phyloP scores from a whole-genome alignment of 2,888 invertebrate species.

The Miltochrista miniata region DNA sequence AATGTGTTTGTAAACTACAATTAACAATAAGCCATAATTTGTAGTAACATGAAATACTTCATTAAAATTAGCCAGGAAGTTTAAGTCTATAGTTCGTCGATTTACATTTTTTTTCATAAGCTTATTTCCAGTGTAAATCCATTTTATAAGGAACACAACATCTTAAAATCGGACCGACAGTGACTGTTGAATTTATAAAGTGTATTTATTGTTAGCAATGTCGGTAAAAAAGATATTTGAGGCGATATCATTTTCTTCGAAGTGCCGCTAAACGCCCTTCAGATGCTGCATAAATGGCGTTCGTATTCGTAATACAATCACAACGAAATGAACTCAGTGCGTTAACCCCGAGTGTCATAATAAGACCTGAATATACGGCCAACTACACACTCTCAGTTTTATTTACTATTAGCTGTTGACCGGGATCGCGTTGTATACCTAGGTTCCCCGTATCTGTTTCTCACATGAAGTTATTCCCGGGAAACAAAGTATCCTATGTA shows the following conservation, averaged over 20 bases:
- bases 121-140: conserved; percentile 8
- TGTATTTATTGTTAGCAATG: not conserved
- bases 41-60: conserved; percentile 25
- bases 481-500: too few species aligned
- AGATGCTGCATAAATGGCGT: conserved; percentile 14
- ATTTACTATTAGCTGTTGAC: too few species aligned
- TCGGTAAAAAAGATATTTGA: not conserved
- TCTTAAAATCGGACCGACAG: not conserved
- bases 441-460: too few species aligned
- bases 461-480: too few species aligned
- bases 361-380: conserved; percentile 27
- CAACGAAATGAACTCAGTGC: conserved; percentile 35
- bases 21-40: conserved; percentile 11
- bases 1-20: conserved; percentile 1
- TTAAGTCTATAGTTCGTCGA: too few species aligned
- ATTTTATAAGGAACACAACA: not conserved
- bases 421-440: too few species aligned
- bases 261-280: conserved; percentile 29
- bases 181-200: not conserved
- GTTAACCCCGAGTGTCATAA: conserved; percentile 30
- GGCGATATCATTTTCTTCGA: conserved; percentile 10
- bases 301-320: conserved; percentile 30
- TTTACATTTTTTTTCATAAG: conserved; percentile 21
- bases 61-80: too few species aligned
- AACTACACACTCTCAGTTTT: conserved; percentile 12